Conservation (phyloP, 2,888 invertebrate species). For the Lepidonotus clava region DNA sequence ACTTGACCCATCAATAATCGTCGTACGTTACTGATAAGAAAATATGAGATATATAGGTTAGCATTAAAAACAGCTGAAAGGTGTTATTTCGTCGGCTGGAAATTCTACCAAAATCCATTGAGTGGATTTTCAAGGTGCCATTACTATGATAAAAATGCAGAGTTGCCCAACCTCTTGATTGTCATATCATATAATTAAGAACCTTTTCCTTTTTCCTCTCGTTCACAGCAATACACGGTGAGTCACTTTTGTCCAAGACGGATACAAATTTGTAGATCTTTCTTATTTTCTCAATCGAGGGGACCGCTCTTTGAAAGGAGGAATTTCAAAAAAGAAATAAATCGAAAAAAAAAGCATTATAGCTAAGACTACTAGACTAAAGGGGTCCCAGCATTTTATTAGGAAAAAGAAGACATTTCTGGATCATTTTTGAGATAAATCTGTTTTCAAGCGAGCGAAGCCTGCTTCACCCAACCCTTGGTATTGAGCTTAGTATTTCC, state of each 20-base stretch:
- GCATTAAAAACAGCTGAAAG: no score
- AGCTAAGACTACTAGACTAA: no score
- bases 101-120: background rate
- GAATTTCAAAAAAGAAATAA: background rate
- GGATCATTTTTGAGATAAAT: background rate
- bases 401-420: background rate
- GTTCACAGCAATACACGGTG: slow-evolving; percentile 40
- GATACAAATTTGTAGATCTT: slow-evolving; percentile 27
- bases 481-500: background rate
- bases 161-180: background rate
- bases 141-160: background rate
- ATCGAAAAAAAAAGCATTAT: no score
- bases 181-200: background rate
- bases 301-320: background rate
- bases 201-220: background rate
- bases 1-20: no score
- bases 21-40: no score
- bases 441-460: slow-evolving; percentile 19
- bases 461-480: background rate
- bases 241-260: slow-evolving; percentile 13
- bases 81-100: no score
- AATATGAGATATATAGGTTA: no score
- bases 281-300: background rate
- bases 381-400: no score
- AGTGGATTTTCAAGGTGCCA: background rate